Evolutionary conservation across 2,888 invertebrate genomes (phyloP), one percentile per base, ranked within the genome.

Genomic region (Agonopterix heracliana): DNA sequence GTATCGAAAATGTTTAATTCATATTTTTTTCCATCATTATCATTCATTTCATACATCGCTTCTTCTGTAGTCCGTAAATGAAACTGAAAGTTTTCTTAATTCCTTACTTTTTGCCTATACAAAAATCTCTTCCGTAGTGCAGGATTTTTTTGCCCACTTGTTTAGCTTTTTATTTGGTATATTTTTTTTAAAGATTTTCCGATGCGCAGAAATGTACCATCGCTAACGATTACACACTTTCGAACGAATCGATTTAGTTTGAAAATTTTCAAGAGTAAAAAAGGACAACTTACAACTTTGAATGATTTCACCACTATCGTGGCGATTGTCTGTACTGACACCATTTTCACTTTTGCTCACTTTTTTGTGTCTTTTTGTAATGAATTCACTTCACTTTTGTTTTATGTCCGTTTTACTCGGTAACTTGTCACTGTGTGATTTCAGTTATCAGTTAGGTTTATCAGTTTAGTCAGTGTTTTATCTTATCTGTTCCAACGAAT

Each of bases 231-330:
- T 47, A 46, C 47, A 47, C 45, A 51, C 44, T 54, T 52, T 52
- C 51, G 9, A 46, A 44, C 17, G 11, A 48, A 54, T 50, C 48
- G 44, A 52, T 50, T 47, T 36, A 12, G 34, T 49, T 51, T 49
- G 40, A 46, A 44, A 17, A 48, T 46, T 44, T 43, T 48, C 38
- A 47, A 49, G 56, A 52, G 59, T 53, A 56, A 14, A 44, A 41
- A 34, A 38, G 42, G 43, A 12, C 41, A 73, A 90, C 93, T 93
- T 89, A 96, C 96, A 91, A 96, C 82, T 90, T 96, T 96, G 51
- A 95, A 87, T 52, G 93, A 84, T 90, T 96, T 96, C 68, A 96
- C 91, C 77, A 94, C 92, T 53, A 96, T 92, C 50, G 94, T 92
- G 56, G 93, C 95, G 62, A 96, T 93, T 44, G 94, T 95, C 76